Percentiles rank a stretch among this genome's conserved stretches.
These are phyloP conservation scores for Asarcornis scutulata DNA, from an alignment of 2,113 vertebrate species.

Conservation along the genomic window DNA sequence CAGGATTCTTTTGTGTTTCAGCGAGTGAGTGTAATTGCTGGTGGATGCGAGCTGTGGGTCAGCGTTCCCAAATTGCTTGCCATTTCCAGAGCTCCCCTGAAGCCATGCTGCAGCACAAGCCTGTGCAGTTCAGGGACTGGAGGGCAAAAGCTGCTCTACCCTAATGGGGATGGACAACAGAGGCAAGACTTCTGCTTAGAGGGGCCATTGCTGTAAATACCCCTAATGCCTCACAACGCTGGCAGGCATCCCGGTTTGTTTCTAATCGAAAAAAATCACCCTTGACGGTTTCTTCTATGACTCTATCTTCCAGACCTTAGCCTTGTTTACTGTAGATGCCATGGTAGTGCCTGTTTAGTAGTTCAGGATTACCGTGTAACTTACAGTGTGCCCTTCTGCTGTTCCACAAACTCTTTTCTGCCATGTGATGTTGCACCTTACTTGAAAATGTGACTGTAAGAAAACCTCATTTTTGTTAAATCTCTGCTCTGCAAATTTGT, in stretches of 20 bases:
- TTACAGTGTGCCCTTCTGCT: neutral
- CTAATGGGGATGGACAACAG: neutral
- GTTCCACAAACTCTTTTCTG: neutral
- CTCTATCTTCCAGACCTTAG: neutral
- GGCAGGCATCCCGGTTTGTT: neutral
- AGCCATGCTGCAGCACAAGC: neutral
- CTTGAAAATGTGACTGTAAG: neutral
- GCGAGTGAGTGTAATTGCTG: conserved; percentile 23
- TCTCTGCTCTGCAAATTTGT: neutral
- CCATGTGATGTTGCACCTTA: neutral
- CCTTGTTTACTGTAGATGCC: neutral
- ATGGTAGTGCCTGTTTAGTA: neutral
- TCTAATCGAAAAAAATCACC: neutral
- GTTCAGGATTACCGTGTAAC: neutral
- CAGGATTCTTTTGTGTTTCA: conserved; percentile 29
- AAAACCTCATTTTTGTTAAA: neutral
- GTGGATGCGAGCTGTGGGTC: conserved; percentile 39
- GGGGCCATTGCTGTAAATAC: neutral
- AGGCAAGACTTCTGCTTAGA: neutral
- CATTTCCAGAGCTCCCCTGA: neutral
- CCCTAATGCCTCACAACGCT: accelerated
- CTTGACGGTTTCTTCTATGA: neutral
- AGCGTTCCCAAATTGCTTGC: neutral
- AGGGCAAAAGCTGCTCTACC: neutral
- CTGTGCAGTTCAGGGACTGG: neutral